Evolutionary conservation across 1,140 invertebrate species (phyloP), one percentile per base, ranked within the genome.

Genomic region (Temnothorax curvispinosus): DNA sequence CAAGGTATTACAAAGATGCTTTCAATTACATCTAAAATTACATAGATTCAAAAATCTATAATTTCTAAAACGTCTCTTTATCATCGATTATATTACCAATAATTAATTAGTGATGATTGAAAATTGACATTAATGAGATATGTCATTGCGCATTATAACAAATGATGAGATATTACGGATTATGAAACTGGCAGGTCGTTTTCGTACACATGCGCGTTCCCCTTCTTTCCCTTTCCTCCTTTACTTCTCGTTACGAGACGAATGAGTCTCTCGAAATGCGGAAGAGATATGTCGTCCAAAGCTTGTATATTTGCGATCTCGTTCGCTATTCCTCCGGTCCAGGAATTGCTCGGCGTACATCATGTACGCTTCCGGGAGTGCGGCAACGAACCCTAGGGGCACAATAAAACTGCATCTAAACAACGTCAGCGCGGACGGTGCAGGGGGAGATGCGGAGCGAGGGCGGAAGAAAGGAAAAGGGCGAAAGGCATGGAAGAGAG

Each of bases 401-500:
- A 80, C 78, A 76, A 88, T 90, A 91, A 91, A 91, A 91, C 82
- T 91, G 87, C 90, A 88, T 74, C 87, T 90, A 91, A 91, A 91
- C 90, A 91, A 90, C 77, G 75, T n/a, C 38, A 78, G 64, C n/a
- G 64, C n/a, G 13, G 50, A 13, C 27, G 32, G 47, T 18, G n/a
- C 15, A 18, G 47, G 21, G 41, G 8, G 27, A 56, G 18, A 50
- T 32, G 69, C 27, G 21, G 27, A 15, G 35, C n/a, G 15, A n/a
- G 15, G 11, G 38, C 18, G 80, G 62, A 64, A 65, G 41, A 44
- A 35, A 65, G 47, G 52, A 47, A 84, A 72, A 67, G 52, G 21
- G 18, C 52, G 52, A 69, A 75, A 41, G n/a, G 69, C 47, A 64
- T 5, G 44, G 32, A 41, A 44, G 15, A 47, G 32, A 75, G 75